These are phyloP conservation scores for Rafetus swinhoei DNA, from an alignment of 2,113 vertebrate genomes.

Conservation along the genomic window DNA sequence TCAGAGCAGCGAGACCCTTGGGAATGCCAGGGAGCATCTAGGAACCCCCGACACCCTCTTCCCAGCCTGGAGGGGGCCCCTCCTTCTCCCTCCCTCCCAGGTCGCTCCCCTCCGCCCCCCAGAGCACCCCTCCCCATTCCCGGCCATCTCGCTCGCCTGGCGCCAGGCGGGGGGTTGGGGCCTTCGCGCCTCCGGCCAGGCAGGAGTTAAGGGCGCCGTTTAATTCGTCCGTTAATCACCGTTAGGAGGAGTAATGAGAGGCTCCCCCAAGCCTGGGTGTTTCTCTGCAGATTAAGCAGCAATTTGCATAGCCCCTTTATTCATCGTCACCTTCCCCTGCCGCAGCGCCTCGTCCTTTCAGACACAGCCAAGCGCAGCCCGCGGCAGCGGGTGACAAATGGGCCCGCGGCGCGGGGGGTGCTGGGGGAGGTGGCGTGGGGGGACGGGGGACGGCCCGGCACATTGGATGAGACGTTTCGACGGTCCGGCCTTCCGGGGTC, in stretches of 20 bases:
- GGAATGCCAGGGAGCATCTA: neutral
- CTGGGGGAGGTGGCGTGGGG: neutral
- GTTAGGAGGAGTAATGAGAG: conserved; percentile 88
- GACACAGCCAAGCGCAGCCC: conserved; percentile 79
- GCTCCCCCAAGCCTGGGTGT: conserved; percentile 72
- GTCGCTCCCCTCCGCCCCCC: neutral
- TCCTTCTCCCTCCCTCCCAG: neutral
- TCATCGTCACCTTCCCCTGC: conserved; percentile 67
- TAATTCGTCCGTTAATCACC: conserved; percentile 88
- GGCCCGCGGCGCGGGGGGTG: conserved; percentile 53
- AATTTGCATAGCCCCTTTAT: conserved; percentile 84
- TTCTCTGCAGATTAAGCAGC: conserved; percentile 81
- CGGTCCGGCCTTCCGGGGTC: no score
- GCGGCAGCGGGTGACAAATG: conserved; percentile 85
- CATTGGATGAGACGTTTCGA: no score
- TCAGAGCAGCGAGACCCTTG: neutral
- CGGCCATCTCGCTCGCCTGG: neutral
- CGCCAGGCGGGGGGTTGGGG: neutral
- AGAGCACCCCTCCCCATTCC: neutral
- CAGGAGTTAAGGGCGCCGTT: conserved; percentile 75
- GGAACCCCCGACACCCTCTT: neutral
- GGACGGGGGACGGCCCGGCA: no score
- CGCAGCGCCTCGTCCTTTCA: conserved; percentile 72
- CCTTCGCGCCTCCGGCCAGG: conserved; percentile 41
- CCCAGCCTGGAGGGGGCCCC: neutral